Conservation (phyloP, 2,888 invertebrate genomes). For the Caenorhabditis plicata region DNA sequence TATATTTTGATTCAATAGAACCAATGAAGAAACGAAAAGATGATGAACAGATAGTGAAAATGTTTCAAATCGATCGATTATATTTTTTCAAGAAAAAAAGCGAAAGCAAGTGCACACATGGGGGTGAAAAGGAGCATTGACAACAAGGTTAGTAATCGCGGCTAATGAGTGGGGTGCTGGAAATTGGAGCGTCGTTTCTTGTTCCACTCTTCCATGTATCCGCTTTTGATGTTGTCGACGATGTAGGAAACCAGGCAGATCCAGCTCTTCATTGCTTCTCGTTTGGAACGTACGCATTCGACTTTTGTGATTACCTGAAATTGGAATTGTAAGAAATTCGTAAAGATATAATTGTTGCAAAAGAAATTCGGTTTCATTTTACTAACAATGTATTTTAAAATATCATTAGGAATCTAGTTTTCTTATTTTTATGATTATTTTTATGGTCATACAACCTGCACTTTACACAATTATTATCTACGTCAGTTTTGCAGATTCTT, state of each 20-base stretch:
- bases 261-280: conserved; percentile 62
- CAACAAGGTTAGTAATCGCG: too few species aligned
- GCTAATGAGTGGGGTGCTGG: conserved; percentile 7
- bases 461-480: too few species aligned
- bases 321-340: background rate
- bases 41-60: conserved; percentile 5
- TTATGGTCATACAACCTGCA: too few species aligned
- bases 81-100: background rate
- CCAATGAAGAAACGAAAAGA: conserved; percentile 5
- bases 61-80: too few species aligned
- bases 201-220: conserved; percentile 56
- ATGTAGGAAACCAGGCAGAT: conserved; percentile 56
- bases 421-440: too few species aligned
- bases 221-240: conserved; percentile 58
- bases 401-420: too few species aligned
- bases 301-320: conserved; percentile 52
- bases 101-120: conserved; percentile 7
- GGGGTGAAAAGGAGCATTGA: conserved; percentile 9
- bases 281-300: conserved; percentile 59
- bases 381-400: too few species aligned
- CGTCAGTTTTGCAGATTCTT: too few species aligned
- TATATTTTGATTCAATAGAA: too few species aligned
- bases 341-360: too few species aligned
- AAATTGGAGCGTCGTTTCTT: conserved; percentile 37
- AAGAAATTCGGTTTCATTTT: too few species aligned